A percentile compares a stretch with the other conserved stretches of the same genome.
These are phyloP conservation scores for Caenorhabditis parvicauda DNA, from an alignment of 2,888 invertebrate species.

Conservation along the genomic window DNA sequence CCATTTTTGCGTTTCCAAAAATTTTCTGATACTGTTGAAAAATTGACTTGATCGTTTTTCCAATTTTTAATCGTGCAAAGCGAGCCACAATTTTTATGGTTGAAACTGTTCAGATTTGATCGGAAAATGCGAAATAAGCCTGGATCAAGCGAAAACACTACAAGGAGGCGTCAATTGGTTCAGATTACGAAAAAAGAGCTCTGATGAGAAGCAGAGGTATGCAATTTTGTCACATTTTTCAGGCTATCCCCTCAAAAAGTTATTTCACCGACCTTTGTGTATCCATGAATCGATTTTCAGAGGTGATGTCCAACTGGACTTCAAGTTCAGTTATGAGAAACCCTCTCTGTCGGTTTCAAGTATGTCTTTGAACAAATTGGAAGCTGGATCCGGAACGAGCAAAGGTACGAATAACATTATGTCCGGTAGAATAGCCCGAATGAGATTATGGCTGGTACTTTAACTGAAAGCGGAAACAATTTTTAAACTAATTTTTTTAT, in stretches of 20 bases:
- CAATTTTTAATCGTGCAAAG: no score
- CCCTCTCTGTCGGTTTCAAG: slow-evolving; percentile 44
- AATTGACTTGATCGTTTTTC: no score
- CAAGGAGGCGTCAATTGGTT: slow-evolving; percentile 34
- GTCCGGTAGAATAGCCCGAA: no score
- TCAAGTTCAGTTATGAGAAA: slow-evolving; percentile 47
- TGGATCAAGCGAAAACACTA: slow-evolving; percentile 25
- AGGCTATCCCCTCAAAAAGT: not conserved
- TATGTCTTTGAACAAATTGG: slow-evolving; percentile 21
- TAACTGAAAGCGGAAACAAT: no score
- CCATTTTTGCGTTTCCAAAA: no score
- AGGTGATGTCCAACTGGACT: slow-evolving; percentile 40
- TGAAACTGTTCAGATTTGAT: slow-evolving; percentile 25
- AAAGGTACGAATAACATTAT: no score
- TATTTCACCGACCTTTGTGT: not conserved
- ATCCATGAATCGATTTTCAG: slow-evolving; percentile 7
- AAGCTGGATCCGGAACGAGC: no score
- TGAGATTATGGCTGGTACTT: no score
- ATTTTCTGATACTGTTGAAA: no score
- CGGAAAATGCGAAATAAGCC: slow-evolving; percentile 29
- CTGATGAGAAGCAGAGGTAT: slow-evolving; percentile 35
- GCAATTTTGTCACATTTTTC: not conserved
- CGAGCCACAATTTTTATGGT: no score
- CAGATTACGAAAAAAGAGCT: slow-evolving; percentile 37
- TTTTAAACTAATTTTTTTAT: no score